These are phyloP conservation scores for Hippopotamyrus pictus DNA, from an alignment of 2,797 vertebrate species.

Conservation along the genomic window DNA sequence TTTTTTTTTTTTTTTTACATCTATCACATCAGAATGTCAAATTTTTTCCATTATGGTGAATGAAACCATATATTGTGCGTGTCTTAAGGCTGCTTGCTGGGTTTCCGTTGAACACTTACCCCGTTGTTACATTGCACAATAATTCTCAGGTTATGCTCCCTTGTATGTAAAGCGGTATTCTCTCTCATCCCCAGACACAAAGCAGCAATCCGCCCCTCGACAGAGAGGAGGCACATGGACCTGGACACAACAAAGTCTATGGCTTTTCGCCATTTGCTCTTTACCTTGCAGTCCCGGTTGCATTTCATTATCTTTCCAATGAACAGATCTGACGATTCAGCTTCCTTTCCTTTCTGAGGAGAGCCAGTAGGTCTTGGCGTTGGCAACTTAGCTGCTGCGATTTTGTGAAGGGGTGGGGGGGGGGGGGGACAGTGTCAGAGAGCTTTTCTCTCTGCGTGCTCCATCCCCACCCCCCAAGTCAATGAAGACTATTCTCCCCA, in stretches of 20 bases:
- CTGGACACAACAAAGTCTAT: not conserved
- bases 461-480: constrained; percentile 37
- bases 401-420: not conserved
- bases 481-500: constrained; percentile 42
- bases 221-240: not conserved
- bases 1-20: not conserved
- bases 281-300: constrained; percentile 24
- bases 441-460: constrained; percentile 51
- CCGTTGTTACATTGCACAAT: not conserved
- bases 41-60: not conserved
- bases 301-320: constrained; percentile 13
- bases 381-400: constrained; percentile 47
- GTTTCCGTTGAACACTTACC: not conserved
- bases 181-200: not conserved
- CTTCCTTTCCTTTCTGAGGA: constrained; percentile 46
- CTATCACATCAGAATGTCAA: not conserved
- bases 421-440: not conserved
- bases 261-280: constrained; percentile 29
- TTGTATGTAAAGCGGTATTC: not conserved
- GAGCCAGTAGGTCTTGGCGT: constrained; percentile 43
- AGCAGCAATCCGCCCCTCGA: not conserved
- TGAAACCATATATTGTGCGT: not conserved
- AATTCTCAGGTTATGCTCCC: not conserved
- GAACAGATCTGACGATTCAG: constrained; percentile 36
- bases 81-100: not conserved